phyloP scores from a whole-genome alignment of 1,140 invertebrate species.

The Hylaeus anthracinus region DNA sequence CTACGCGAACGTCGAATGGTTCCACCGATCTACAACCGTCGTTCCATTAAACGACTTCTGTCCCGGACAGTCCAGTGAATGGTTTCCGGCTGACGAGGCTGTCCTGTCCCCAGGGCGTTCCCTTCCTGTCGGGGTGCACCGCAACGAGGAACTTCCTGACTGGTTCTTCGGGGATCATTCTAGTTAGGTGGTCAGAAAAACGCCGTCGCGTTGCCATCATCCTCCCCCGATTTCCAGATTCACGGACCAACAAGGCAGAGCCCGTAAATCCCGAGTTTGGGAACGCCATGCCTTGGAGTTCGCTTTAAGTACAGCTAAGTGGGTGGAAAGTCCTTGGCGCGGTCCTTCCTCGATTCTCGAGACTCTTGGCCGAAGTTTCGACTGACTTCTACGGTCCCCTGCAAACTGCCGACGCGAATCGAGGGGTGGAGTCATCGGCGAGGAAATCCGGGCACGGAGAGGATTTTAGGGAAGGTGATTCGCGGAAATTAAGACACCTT shows the following conservation, averaged over 20 bases:
- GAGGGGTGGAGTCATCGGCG: neutral
- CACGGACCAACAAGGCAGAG: neutral
- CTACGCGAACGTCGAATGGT: neutral
- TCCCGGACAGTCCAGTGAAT: conserved; percentile 53
- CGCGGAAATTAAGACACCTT: too few species aligned
- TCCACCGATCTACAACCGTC: neutral
- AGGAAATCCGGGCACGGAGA: neutral
- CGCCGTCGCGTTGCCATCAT: neutral
- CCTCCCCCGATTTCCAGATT: neutral
- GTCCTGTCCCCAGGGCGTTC: conserved; percentile 21
- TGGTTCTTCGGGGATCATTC: conserved; percentile 10
- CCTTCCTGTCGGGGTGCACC: conserved; percentile 9
- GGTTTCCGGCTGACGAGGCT: conserved; percentile 55
- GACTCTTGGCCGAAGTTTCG: neutral
- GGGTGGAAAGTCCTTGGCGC: conserved; percentile 11
- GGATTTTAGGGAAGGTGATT: too few species aligned
- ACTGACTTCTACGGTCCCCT: neutral
- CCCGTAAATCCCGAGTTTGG: neutral
- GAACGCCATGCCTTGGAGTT: neutral
- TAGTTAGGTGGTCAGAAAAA: neutral
- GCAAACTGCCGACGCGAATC: neutral
- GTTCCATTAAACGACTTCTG: conserved; percentile 56
- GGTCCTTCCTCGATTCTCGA: conserved; percentile 5
- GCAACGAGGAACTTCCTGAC: conserved; percentile 19
- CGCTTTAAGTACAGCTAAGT: conserved; percentile 14